phyloP scores from a whole-genome alignment of 2,113 vertebrate genomes.

The Gymnobelideus leadbeateri region DNA sequence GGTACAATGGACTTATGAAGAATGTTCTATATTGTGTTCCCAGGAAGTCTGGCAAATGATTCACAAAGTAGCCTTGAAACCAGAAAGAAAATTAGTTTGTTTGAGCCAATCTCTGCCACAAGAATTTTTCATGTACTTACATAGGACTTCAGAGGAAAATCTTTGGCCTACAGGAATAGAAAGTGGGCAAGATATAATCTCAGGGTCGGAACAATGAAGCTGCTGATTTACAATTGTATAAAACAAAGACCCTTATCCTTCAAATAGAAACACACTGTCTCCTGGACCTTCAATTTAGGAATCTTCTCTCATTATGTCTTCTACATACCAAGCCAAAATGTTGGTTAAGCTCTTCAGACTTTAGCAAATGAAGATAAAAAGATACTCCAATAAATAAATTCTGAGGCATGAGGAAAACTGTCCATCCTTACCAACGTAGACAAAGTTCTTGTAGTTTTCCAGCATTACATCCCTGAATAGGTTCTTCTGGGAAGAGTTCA shows the following conservation, averaged over 20 bases:
- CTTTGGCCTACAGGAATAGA: neutral
- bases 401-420: neutral
- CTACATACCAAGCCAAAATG: neutral
- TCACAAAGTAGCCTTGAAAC: neutral
- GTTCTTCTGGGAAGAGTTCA: neutral
- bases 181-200: neutral
- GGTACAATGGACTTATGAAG: neutral
- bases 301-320: neutral
- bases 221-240: neutral
- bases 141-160: neutral
- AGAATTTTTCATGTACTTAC: neutral
- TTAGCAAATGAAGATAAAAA: conserved; percentile 7
- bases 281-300: neutral
- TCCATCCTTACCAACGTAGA: neutral
- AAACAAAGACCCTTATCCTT: neutral
- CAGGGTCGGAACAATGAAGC: neutral
- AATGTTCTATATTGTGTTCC: neutral
- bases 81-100: neutral
- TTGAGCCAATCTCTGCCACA: neutral
- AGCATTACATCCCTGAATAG: neutral
- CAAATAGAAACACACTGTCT: neutral
- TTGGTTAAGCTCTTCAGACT: neutral
- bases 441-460: conserved; percentile 6
- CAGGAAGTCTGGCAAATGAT: neutral
- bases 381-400: conserved; percentile 1